phyloP scores from a whole-genome alignment of 2,888 invertebrate species.

The Sclerodermus sp. region DNA sequence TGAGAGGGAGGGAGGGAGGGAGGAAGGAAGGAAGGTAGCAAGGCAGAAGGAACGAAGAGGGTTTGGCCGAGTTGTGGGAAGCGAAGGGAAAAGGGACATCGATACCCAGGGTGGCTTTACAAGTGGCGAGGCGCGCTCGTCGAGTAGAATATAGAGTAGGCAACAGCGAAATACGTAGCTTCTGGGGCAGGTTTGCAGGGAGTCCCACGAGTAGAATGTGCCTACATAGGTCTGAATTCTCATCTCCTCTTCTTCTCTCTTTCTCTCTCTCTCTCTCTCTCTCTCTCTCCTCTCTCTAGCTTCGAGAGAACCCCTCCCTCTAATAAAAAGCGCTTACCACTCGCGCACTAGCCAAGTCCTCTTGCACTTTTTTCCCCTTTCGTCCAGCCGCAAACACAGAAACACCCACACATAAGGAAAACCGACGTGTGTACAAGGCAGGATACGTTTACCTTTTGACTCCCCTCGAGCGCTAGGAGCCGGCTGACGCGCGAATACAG shows the following conservation, averaged over 20 bases:
- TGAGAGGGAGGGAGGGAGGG: constrained; percentile 5
- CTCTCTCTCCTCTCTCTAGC: constrained; percentile 2
- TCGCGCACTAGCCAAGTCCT: background rate
- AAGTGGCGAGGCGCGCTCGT: constrained; percentile 36
- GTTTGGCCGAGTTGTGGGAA: constrained; percentile 3
- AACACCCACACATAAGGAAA: background rate
- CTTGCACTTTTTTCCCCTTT: constrained; percentile 5
- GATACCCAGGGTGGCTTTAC: constrained; percentile 22
- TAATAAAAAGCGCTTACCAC: constrained; percentile 2
- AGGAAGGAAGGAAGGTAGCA: constrained; percentile 13
- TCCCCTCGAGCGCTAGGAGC: background rate
- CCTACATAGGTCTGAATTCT: constrained; percentile 16
- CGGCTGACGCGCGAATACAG: too few relatives aligned
- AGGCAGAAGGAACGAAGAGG: constrained; percentile 3
- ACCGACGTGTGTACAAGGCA: too few relatives aligned
- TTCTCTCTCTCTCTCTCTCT: constrained; percentile 9
- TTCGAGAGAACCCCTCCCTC: constrained; percentile 6
- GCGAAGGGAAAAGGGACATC: constrained; percentile 18
- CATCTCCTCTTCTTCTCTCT: constrained; percentile 9
- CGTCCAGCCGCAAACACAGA: background rate
- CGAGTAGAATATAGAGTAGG: constrained; percentile 45
- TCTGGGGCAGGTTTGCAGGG: constrained; percentile 26
- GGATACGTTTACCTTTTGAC: too few relatives aligned
- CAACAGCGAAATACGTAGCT: constrained; percentile 24
- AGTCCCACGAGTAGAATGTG: constrained; percentile 37